phyloP scores from a whole-genome alignment of 2,113 vertebrate genomes.

The Poecilia latipinna region DNA sequence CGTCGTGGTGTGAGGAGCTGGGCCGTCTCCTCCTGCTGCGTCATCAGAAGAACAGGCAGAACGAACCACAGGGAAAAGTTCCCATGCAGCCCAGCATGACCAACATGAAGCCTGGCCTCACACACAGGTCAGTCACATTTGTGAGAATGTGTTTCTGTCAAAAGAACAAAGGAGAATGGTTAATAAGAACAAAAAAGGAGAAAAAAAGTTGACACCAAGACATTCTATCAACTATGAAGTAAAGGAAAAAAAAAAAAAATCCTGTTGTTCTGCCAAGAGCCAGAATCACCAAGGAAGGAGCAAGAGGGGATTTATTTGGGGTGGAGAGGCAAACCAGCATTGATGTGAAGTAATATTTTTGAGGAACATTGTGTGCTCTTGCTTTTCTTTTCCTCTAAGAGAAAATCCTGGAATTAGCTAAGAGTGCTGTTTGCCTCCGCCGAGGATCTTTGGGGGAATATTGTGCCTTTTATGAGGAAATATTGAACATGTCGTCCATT shows the following conservation, averaged over 20 bases:
- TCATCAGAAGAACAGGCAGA: constrained; percentile 99
- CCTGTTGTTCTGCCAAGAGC: constrained; percentile 33
- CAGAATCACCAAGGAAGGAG: constrained; percentile 23
- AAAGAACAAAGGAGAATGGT: not conserved
- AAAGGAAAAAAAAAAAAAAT: not conserved
- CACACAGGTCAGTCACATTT: constrained; percentile 89
- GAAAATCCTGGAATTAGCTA: constrained; percentile 38
- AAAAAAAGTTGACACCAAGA: not conserved
- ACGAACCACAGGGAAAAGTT: constrained; percentile 94
- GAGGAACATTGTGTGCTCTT: constrained; percentile 75
- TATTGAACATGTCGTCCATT: constrained; percentile 64
- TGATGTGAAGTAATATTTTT: constrained; percentile 73
- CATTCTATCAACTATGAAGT: too few species aligned
- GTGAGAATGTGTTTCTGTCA: constrained; percentile 6
- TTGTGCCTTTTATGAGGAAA: constrained; percentile 67
- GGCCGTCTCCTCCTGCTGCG: constrained; percentile 96
- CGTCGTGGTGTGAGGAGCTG: constrained; percentile 99
- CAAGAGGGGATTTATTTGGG: constrained; percentile 28
- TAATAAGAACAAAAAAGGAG: not conserved
- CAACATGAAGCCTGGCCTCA: constrained; percentile 98
- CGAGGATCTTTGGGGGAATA: constrained; percentile 54
- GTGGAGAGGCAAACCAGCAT: constrained; percentile 20
- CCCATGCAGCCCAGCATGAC: constrained; percentile 98
- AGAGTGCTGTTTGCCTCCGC: constrained; percentile 56
- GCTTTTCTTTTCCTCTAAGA: constrained; percentile 14